Evolutionary conservation across 2,113 vertebrate genomes (phyloP), one percentile per base, ranked within the genome.

Genomic region (Callithrix jacchus): DNA sequence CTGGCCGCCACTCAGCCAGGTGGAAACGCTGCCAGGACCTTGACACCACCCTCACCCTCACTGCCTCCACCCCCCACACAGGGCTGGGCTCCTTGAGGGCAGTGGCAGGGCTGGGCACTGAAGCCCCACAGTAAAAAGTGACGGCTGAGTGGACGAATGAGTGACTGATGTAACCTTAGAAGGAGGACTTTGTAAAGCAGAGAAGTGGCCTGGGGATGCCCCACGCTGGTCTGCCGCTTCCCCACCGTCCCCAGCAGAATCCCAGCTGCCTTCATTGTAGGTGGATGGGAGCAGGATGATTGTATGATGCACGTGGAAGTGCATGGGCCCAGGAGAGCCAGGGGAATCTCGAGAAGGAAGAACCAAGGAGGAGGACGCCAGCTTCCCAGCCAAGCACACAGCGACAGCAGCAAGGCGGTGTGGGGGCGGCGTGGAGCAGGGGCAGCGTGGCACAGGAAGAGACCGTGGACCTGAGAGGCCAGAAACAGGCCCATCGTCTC

Each of bases 361-460:
- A 47, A 8, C 6, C 0, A 12, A 71, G 32, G 3, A 1, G 49
- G 47, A 32, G 18, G n/a, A 13, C 13, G 35, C 20, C 37, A 20
- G 14, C 35, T 68, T 68, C 42, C 23, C 35, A 21, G 21, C 8
- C 0, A 0, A n/a, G 23, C 58, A 13, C 45, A 1, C 12, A 21
- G 58, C 18, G 0, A n/a, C 5, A 0, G 54, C 2, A 12, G 8
- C 52, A 0, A 5, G 47, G 27, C 2, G 4, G 49, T 0, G 0
- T 1, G 49, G 4, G 49, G 0, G 0, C 11, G 49, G 52, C 27
- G 0, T 2, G 45, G 10, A 4, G 0, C 23, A 8, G 32, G 87
- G 14, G 0, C 11, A 30, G 52, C 27, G 0, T 2, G 45, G 10
- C 6, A 0, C 23, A 8, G 32, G 87, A 9, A 21, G 6, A 32